Evolutionary conservation across 1,140 invertebrate genomes (phyloP).

Genomic region (Megathymus violae): DNA sequence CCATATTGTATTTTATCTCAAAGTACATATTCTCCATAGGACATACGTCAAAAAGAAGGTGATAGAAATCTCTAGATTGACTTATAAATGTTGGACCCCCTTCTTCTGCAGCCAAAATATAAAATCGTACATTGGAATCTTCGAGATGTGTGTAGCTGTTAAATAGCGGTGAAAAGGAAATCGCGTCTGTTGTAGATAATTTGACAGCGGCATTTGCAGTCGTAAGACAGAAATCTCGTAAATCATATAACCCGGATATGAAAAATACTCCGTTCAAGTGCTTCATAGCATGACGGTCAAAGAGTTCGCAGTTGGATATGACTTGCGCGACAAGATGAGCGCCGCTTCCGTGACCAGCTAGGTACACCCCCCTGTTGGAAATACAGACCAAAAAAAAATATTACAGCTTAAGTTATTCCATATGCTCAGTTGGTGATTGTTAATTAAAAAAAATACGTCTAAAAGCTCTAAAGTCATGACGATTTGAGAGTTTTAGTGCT

Average conservation of each 20-base stretch:
- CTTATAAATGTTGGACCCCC: slow-evolving; percentile 77
- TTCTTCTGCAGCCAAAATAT: slow-evolving; percentile 74
- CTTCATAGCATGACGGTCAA: slow-evolving; percentile 68
- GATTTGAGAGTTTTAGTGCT: no score
- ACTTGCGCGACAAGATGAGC: slow-evolving; percentile 87
- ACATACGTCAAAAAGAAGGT: slow-evolving; percentile 69
- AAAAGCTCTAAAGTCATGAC: no score
- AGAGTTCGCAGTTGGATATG: slow-evolving; percentile 78
- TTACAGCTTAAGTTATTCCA: no score
- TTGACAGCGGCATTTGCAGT: slow-evolving; percentile 66
- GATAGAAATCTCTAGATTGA: slow-evolving; percentile 79
- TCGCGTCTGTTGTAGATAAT: slow-evolving; percentile 64
- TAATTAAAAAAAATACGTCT: no score
- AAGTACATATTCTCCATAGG: slow-evolving; percentile 77
- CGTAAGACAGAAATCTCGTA: slow-evolving; percentile 72
- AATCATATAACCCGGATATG: slow-evolving; percentile 85
- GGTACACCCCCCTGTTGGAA: slow-evolving; percentile 84
- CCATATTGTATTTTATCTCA: slow-evolving; percentile 77
- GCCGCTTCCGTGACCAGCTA: slow-evolving; percentile 90
- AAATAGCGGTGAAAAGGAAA: slow-evolving; percentile 71
- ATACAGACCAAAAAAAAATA: background rate
- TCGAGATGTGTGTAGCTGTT: slow-evolving; percentile 69
- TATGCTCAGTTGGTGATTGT: no score
- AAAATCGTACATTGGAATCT: slow-evolving; percentile 57
- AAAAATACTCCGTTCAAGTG: slow-evolving; percentile 79